Evolutionary conservation across 2,888 invertebrate genomes (phyloP), one percentile per base, ranked within the genome.

Genomic region (Agrotis clavis): DNA sequence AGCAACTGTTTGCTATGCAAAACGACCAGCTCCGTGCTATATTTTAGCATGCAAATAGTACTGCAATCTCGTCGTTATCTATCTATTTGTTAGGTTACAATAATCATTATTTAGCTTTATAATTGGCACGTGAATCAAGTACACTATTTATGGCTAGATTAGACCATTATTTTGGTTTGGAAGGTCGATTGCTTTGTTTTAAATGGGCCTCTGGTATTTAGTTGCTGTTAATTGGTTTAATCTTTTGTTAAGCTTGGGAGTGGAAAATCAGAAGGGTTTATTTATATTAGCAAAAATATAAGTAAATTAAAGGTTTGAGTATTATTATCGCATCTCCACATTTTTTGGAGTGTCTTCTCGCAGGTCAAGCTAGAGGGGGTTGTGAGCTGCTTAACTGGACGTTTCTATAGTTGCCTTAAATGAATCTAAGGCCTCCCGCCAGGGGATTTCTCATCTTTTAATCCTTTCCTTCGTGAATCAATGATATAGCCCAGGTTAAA

Each of bases 1-100:
- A 71, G 66, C 67, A 61, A 78, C 69, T 59, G 61, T 61, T 81
- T 59, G 71, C 68, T 57, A 77, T 62, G 81, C 71, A 59, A 78
- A 68, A 74, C 62, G 53, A 50, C 21, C 56, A 25, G 59, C 2
- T 45, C 56, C 71, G 64, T 57, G 65, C 69, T 70, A 80, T 67
- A 82, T 79, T 67, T 76, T 76, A 77, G 54, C 66, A 78, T 72
- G 78, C 78, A 72, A 81, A 81, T 74, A 67, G 59, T 77, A 57
- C 67, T 62, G 56, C 68, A 60, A 81, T 77, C 59, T 63, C 25
- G 16, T 1, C 63, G n/a, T 57, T 66, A 69, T 69, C 25, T 18
- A 69, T 69, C 25, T 18, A 50, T 71, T 67, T 63, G 59, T 35
- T 62, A 59, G 65, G 62, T 79, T 78, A 66, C 68, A 74, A 78